phyloP scores from a whole-genome alignment of 2,797 vertebrate species.

The Diceros bicornis region DNA sequence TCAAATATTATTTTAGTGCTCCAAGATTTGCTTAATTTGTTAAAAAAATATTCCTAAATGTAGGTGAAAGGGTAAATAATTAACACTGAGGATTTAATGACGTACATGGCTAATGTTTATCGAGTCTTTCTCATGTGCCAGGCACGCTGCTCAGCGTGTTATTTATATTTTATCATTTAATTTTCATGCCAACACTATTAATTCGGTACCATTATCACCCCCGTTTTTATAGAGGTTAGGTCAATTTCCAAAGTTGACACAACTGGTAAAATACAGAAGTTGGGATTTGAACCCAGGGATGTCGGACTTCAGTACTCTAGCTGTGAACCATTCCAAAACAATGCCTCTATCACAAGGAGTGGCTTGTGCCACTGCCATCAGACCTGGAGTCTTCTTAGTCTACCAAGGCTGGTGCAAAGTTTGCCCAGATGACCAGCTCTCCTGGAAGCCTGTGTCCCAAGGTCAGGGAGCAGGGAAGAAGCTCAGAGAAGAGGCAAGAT shows the following conservation, averaged over 20 bases:
- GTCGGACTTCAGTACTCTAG: not conserved
- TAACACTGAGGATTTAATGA: not conserved
- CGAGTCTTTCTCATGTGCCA: not conserved
- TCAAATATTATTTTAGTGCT: constrained; percentile 64
- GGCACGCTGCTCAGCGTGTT: not conserved
- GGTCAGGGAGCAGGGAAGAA: not conserved
- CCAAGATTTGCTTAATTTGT: constrained; percentile 57
- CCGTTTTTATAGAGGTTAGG: not conserved
- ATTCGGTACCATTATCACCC: not conserved
- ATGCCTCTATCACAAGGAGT: not conserved
- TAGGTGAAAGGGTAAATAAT: not conserved
- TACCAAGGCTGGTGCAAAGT: not conserved
- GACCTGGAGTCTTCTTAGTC: not conserved
- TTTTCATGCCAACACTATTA: not conserved
- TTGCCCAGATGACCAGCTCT: not conserved
- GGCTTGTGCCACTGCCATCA: not conserved
- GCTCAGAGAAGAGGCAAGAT: constrained; percentile 12
- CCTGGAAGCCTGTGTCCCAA: not conserved
- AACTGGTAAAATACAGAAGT: not conserved
- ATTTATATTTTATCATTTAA: constrained; percentile 33
- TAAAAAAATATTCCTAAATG: constrained; percentile 18
- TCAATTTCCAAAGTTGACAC: not conserved
- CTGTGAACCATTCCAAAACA: not conserved
- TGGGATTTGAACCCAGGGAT: not conserved
- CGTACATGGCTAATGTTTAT: not conserved